Conservation (phyloP, 2,113 vertebrate genomes). For the Sphaerodactylus townsendi region DNA sequence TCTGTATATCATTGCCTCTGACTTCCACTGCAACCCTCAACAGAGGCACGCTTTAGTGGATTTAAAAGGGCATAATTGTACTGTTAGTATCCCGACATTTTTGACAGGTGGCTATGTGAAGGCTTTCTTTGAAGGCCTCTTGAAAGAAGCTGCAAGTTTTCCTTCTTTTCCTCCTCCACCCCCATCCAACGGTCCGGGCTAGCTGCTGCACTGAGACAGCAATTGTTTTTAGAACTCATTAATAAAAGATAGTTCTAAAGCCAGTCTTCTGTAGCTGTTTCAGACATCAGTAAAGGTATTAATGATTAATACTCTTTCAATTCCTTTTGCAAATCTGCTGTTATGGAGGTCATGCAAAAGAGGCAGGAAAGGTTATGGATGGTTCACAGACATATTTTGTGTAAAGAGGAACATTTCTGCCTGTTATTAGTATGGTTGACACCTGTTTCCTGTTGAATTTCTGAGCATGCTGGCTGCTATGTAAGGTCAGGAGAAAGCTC, state of each 20-base stretch:
- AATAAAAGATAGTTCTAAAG: constrained; percentile 59
- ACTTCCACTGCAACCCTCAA: not conserved
- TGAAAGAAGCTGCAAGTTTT: not conserved
- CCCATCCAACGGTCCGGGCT: constrained; percentile 13
- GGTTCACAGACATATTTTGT: constrained; percentile 6
- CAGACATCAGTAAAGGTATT: constrained; percentile 38
- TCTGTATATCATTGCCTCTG: not conserved
- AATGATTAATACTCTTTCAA: constrained; percentile 61
- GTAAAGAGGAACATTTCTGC: constrained; percentile 34
- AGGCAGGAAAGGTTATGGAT: constrained; percentile 31
- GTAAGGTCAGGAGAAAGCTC: not conserved
- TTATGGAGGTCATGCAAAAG: constrained; percentile 57
- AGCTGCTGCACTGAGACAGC: constrained; percentile 41
- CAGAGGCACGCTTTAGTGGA: too few relatives aligned
- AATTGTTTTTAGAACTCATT: constrained; percentile 60
- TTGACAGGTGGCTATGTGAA: not conserved
- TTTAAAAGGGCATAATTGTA: too few relatives aligned
- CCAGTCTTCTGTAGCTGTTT: constrained; percentile 41
- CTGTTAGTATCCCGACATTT: not conserved
- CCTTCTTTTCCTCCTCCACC: not conserved
- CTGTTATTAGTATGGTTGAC: constrained; percentile 8
- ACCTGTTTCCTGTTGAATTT: constrained; percentile 34
- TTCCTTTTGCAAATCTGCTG: constrained; percentile 49
- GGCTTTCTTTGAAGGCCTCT: not conserved
- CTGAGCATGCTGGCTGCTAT: constrained; percentile 26